phyloP scores from a whole-genome alignment of 2,797 vertebrate species.

The Heterohyrax brucei region DNA sequence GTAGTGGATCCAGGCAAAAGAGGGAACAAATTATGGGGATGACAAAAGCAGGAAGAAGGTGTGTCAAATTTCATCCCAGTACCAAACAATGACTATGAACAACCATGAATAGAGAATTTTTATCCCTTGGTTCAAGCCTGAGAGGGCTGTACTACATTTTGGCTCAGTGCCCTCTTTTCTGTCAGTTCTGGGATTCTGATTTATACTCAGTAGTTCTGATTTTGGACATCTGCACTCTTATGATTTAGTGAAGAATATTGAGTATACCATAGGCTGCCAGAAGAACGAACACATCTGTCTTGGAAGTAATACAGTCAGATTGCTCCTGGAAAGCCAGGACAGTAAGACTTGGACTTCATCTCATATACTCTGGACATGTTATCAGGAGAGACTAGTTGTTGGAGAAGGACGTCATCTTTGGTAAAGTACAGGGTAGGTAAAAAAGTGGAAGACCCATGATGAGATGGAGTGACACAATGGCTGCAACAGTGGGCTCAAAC shows the following conservation, averaged over 20 bases:
- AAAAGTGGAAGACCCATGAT: too few species aligned
- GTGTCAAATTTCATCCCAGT: not conserved
- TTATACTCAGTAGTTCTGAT: not conserved
- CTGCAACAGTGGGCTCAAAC: too few species aligned
- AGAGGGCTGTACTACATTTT: not conserved
- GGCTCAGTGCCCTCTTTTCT: not conserved
- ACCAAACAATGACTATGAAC: not conserved
- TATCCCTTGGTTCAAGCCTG: not conserved
- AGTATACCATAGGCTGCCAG: too few species aligned
- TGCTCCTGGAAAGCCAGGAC: too few species aligned
- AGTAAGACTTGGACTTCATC: too few species aligned
- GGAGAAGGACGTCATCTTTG: too few species aligned
- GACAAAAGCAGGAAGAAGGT: not conserved
- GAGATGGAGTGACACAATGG: too few species aligned
- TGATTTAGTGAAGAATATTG: not conserved
- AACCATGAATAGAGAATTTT: not conserved
- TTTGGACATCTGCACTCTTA: slow-evolving; percentile 11
- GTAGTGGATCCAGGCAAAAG: not conserved
- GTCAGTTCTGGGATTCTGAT: not conserved
- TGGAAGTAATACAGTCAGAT: too few species aligned
- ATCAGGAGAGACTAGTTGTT: too few species aligned
- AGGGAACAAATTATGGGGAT: not conserved
- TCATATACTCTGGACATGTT: too few species aligned
- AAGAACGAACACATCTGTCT: too few species aligned
- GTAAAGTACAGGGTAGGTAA: too few species aligned